Base-by-base conservation (phyloP, 2,888 invertebrate species). In the Lymantria dispar region DNA sequence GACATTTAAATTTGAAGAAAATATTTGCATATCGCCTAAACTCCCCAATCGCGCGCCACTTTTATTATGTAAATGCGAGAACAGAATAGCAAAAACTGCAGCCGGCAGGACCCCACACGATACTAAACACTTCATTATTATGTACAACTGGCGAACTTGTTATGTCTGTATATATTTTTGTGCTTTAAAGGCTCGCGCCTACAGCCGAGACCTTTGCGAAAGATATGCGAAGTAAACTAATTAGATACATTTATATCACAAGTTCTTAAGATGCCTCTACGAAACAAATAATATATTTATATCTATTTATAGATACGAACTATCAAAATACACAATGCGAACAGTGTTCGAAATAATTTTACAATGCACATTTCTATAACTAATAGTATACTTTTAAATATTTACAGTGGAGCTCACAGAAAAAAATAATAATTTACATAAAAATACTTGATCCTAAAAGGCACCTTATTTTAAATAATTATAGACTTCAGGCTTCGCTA, bases 11-110 rank as follows among this genome's bases (percentile, higher is more conserved):
- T 83, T 83, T 81, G 68, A 82, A 84, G 78, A 77, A 88, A 87
- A 89, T 89, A 90, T 90, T 91, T 91, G 89, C 90, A 91, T 91
- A 91, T 90, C 90, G 85, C 83, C 84, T 85, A 22, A 85, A 87
- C 86, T 80, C 87, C 87, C 87, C 80, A 85, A 87, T 81, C 76
- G 73, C 63, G 70, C 70, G 71, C 76, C 76, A 80, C 80, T 89
- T 79, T 83, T 81, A 9, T 40, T 14, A 91, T 89, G 88, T 87
- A 85, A 90, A 91, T 89, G 70, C 68, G 67, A 65, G 63, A 64
- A 66, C 69, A 80, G 85, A 83, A 84, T 82, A 82, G 83, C 76
- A 78, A 83, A 78, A 85, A 84, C 80, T 83, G 82, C 88, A 84
- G 79, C 84, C 84, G 85, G 76, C 71, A 76, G 68, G 85, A 83